phyloP scores from a whole-genome alignment of 2,113 vertebrate species.

The Shinisaurus crocodilurus region DNA sequence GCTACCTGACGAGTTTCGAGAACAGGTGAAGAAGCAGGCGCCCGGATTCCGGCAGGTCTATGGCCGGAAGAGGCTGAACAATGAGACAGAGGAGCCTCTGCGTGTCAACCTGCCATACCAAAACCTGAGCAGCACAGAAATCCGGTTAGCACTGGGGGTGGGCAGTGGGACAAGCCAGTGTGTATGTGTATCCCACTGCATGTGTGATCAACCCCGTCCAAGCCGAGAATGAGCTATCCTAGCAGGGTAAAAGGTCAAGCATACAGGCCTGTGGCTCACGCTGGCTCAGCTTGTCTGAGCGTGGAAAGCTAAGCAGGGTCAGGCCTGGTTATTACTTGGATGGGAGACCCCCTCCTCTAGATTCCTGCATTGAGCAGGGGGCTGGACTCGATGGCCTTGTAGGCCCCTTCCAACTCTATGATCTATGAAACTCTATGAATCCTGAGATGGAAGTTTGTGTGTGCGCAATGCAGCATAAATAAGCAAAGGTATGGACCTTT shows the following conservation, averaged over 20 bases:
- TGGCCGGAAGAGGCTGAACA: slow-evolving; percentile 51
- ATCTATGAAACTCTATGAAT: no score
- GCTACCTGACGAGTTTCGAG: slow-evolving; percentile 82
- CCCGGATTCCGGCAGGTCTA: slow-evolving; percentile 86
- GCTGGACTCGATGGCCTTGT: no score
- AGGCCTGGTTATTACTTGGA: no score
- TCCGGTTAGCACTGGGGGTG: slow-evolving; percentile 79
- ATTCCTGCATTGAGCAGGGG: no score
- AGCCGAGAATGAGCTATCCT: neutral
- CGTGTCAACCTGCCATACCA: slow-evolving; percentile 86
- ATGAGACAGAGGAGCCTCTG: slow-evolving; percentile 63
- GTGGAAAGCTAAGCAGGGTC: no score
- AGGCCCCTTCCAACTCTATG: no score
- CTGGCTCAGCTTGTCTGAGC: no score
- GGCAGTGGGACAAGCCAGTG: neutral
- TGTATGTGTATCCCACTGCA: neutral
- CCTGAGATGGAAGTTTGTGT: no score
- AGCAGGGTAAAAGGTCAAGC: neutral
- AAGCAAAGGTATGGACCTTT: neutral
- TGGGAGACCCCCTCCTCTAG: no score
- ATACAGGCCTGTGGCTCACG: no score
- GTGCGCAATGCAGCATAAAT: no score
- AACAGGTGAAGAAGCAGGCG: slow-evolving; percentile 72
- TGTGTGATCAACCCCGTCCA: neutral
- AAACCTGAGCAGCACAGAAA: slow-evolving; percentile 73